phyloP scores from a whole-genome alignment of 2,113 vertebrate species.

The Ancistrus triradiatus region DNA sequence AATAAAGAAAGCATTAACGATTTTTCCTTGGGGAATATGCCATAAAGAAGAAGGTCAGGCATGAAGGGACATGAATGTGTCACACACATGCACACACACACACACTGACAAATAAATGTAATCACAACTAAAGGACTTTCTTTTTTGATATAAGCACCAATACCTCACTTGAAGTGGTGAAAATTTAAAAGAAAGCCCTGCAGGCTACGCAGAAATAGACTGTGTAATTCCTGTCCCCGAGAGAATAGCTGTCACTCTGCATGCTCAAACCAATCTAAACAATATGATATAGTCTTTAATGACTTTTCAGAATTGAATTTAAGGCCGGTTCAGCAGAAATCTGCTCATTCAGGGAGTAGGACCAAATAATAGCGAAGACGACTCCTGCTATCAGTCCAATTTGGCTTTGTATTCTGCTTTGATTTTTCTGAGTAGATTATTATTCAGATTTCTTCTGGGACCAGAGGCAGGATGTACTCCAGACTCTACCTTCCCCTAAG shows the following conservation, averaged over 20 bases:
- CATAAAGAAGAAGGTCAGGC: constrained; percentile 18
- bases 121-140: neutral
- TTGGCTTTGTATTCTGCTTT: constrained; percentile 53
- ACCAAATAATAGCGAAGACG: constrained; percentile 38
- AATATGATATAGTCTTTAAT: constrained; percentile 53
- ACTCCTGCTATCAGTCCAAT: constrained; percentile 46
- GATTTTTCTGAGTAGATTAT: constrained; percentile 65
- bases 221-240: constrained; percentile 51
- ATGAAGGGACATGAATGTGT: neutral
- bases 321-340: constrained; percentile 57
- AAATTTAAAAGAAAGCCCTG: neutral
- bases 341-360: constrained; percentile 44
- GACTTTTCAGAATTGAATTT: constrained; percentile 63
- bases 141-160: too few relatives aligned
- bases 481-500: constrained; percentile 60
- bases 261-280: constrained; percentile 50
- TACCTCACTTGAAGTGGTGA: neutral
- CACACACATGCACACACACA: constrained; percentile 10
- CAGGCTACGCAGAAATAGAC: constrained; percentile 42
- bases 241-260: constrained; percentile 45
- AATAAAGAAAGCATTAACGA: constrained; percentile 43
- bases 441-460: constrained; percentile 57
- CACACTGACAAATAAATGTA: constrained; percentile 1
- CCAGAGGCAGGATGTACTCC: constrained; percentile 47
- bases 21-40: constrained; percentile 15